Percentiles rank a stretch among this genome's conserved stretches.
Conservation (phyloP, 2,888 invertebrate genomes). For the Deilephila porcellus region DNA sequence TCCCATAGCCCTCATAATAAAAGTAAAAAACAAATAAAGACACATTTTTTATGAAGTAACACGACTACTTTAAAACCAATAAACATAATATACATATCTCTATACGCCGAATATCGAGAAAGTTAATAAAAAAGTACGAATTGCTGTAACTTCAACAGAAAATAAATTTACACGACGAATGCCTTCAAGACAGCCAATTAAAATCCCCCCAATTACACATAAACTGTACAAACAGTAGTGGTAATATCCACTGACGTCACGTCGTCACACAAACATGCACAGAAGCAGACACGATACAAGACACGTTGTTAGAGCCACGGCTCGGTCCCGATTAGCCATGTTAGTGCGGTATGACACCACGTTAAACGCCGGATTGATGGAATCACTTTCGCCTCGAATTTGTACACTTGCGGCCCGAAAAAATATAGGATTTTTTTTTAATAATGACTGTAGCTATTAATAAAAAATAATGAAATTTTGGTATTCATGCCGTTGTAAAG, state of each 20-base stretch:
- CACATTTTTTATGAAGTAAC: no score
- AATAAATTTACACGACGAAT: neutral
- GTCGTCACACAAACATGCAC: slow-evolving; percentile 67
- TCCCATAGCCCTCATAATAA: no score
- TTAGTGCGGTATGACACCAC: slow-evolving; percentile 52
- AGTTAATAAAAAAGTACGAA: no score
- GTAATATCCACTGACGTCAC: slow-evolving; percentile 49
- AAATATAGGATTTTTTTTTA: slow-evolving; percentile 13
- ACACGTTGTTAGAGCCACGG: slow-evolving; percentile 54
- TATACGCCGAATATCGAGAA: no score
- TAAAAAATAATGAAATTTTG: no score
- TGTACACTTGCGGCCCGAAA: slow-evolving; percentile 46
- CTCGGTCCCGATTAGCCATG: slow-evolving; percentile 55
- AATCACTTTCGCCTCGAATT: slow-evolving; percentile 56
- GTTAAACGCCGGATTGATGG: slow-evolving; percentile 44
- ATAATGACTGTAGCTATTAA: no score
- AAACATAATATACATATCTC: no score
- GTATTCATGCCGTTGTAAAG: no score
- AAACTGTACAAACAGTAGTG: slow-evolving; percentile 27
- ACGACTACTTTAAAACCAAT: no score
- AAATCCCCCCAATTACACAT: neutral
- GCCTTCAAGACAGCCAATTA: neutral
- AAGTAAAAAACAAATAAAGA: no score
- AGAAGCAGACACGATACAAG: slow-evolving; percentile 69
- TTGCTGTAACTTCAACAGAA: neutral